These are phyloP conservation scores for Epistrophella euchroma DNA, from an alignment of 2,888 invertebrate genomes.

Conservation along the genomic window DNA sequence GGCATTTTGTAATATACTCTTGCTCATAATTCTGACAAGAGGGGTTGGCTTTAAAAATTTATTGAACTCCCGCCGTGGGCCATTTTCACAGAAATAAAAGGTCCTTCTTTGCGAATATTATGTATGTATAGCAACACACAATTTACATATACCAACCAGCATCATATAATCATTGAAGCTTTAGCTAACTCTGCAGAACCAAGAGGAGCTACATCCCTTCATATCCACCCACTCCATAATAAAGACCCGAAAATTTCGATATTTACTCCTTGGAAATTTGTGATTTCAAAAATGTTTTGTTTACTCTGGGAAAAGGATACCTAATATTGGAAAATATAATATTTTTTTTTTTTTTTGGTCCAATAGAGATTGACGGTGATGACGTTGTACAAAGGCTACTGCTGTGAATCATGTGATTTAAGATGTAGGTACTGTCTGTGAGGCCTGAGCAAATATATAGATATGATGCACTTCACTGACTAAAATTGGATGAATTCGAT, in stretches of 20 bases:
- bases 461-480: constrained; percentile 44
- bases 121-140: constrained; percentile 3
- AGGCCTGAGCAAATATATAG: constrained; percentile 52
- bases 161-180: constrained; percentile 39
- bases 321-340: constrained; percentile 74
- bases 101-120: constrained; percentile 62
- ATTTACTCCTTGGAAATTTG: constrained; percentile 72
- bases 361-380: constrained; percentile 58
- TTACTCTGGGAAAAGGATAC: constrained; percentile 67
- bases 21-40: constrained; percentile 64
- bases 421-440: constrained; percentile 26
- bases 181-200: constrained; percentile 5
- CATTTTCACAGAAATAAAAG: constrained; percentile 58
- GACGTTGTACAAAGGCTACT: constrained; percentile 33
- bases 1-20: constrained; percentile 78
- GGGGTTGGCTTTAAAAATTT: constrained; percentile 71
- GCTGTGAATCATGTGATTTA: constrained; percentile 44
- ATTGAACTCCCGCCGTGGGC: constrained; percentile 69
- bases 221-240: background rate
- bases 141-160: constrained; percentile 54
- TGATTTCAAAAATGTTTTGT: constrained; percentile 75
- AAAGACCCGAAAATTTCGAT: constrained; percentile 70
- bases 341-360: constrained; percentile 55
- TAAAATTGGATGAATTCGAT: background rate
- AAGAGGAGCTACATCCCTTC: constrained; percentile 8